Conservation (phyloP, 2,888 invertebrate genomes). For the Siphlonurus alternatus region DNA sequence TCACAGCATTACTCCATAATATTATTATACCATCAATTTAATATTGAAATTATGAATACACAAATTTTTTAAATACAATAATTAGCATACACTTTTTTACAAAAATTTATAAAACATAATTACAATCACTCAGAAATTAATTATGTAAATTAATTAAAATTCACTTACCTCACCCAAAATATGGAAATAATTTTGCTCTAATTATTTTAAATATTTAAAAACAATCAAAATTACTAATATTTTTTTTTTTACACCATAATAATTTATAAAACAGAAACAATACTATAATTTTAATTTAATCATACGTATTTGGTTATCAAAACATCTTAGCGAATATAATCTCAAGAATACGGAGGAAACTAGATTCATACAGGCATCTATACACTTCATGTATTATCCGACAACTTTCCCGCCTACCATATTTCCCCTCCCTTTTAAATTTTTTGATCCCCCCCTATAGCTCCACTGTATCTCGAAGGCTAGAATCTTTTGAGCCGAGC, state of each 20-base stretch:
- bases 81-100: no score
- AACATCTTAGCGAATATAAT: background rate
- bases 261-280: background rate
- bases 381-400: background rate
- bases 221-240: no score
- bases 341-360: background rate
- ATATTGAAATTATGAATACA: no score
- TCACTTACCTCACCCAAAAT: background rate
- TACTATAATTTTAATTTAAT: background rate
- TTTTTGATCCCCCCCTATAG: background rate
- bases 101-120: no score
- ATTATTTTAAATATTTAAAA: background rate
- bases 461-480: background rate
- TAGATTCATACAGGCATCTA: background rate
- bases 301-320: background rate
- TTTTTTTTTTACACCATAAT: no score
- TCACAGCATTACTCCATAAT: no score
- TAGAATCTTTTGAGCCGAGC: background rate
- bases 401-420: background rate
- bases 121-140: no score
- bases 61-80: no score
- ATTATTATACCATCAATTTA: no score
- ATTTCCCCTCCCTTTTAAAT: slow-evolving; percentile 1
- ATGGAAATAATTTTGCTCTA: background rate
- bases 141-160: no score